Evolutionary conservation across 2,888 invertebrate genomes (phyloP), one percentile per base, ranked within the genome.

Genomic region (Eumerus sabulonum): DNA sequence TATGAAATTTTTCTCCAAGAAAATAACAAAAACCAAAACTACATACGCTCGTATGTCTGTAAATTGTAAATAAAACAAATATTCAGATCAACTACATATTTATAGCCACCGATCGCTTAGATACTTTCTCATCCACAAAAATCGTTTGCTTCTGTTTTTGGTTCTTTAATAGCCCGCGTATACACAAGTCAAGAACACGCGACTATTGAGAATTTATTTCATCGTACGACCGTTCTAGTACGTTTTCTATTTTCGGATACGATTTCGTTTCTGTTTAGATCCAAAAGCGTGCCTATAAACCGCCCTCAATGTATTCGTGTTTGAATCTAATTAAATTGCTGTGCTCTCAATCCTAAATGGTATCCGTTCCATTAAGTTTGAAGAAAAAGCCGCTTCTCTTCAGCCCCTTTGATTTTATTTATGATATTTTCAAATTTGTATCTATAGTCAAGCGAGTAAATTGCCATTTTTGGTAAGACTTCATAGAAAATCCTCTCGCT

Each of bases 401-500:
- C 2, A 27, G 27, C 27, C 2, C 27, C 27, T 27, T n/a, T n/a
- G n/a, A n/a, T n/a, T n/a, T n/a, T 27, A 27, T 27, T 27, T 27
- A 7, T 27, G 3, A 27, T 7, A 27, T 27, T 27, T 27, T 27
- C 7, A 27, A 2, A 27, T 27, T 27, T 27, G 27, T 27, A 4
- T 27, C 27, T 27, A 7, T 7, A 7, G 27, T 27, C 27, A 27
- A 44, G 18, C 57, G 38, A 13, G 13, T 3, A 48, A 19, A 51
- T 60, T 48, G 60, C 59, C 73, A 71, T 76, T 71, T 60, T 77
- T 73, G 77, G 73, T 68, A 57, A 27, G 27, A 27, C 27, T 27
- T 27, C 27, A 7, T 27, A 27, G 27, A 27, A 27, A 27, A 27
- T 27, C 27, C 27, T n/a, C n/a, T 63, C 38, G 45, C 44, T n/a